Base-by-base conservation (phyloP, 2,888 invertebrate species). In the Drosophila hamatofila region DNA sequence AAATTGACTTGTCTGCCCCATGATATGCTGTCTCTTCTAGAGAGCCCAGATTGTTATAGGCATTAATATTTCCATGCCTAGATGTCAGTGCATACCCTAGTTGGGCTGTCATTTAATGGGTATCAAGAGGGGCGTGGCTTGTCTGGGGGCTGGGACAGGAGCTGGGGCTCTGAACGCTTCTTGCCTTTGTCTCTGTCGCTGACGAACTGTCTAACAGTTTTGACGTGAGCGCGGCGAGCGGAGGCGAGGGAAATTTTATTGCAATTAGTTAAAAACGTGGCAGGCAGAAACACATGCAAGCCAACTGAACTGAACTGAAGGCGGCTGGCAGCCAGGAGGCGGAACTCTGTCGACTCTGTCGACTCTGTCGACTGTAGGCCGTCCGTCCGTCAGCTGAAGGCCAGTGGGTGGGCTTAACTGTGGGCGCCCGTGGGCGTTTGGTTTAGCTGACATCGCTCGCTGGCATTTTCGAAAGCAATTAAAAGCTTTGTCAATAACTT, bases 401-500 rank as follows among this genome's bases (percentile, higher is more conserved):
- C 12, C 18, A 27, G 46, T 42, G 21, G 42, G 42, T 12, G 21
- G n/a, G 25, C 48, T 49, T 48, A 46, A 16, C 25, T n/a, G 35
- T 37, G 35, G 35, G n/a, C n/a, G n/a, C n/a, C 30, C 30, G 30
- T 30, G 2, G 30, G 16, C 35, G 16, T 7, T 37, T 16, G 35
- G 35, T 6, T 37, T 42, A 33, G 63, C 44, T 54, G 37, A 35
- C 41, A 18, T 7, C 48, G 48, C 48, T 9, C 37, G 64, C 30
- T 52, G 44, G 16, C 51, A 63, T 56, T 80, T 78, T 80, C 69
- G 58, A 72, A 81, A 79, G 81, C 81, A 81, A 81, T 81, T 81
- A 79, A 79, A 77, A 79, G 77, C 79, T 77, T 81, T 81, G 81
- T 74, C 76, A 78, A 76, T 75, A 78, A 73, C 78, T 76, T 59